Conservation (phyloP, 2,113 vertebrate genomes). For the Polypterus bichir region DNA sequence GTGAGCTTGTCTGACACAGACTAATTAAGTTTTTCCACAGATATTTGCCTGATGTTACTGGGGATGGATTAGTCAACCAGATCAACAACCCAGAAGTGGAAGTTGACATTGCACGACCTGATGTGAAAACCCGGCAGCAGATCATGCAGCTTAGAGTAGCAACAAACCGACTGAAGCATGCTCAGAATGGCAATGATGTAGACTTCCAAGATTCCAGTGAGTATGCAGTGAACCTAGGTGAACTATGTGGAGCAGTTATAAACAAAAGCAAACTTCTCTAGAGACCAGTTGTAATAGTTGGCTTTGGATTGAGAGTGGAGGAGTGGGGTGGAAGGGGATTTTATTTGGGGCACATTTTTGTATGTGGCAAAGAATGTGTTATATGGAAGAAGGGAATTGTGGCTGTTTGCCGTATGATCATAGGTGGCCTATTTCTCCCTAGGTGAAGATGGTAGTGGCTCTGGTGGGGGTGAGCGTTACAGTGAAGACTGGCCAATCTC, state of each 20-base stretch:
- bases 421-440: not conserved
- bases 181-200: conserved; percentile 59
- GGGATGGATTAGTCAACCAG: conserved; percentile 56
- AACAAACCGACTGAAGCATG: conserved; percentile 60
- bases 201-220: conserved; percentile 61
- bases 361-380: no score
- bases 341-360: not conserved
- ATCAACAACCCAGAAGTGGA: conserved; percentile 71
- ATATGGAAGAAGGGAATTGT: not conserved
- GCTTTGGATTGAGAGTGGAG: no score
- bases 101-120: conserved; percentile 49
- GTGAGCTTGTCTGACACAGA: no score
- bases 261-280: not conserved
- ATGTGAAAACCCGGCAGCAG: conserved; percentile 57
- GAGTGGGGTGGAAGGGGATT: not conserved
- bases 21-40: conserved; percentile 25
- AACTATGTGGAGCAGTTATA: rapidly evolving
- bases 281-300: not conserved
- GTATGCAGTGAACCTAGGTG: not conserved
- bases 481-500: conserved; percentile 61
- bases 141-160: conserved; percentile 68
- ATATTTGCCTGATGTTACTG: conserved; percentile 62
- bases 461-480: conserved; percentile 60
- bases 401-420: not conserved
- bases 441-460: conserved; percentile 65